A percentile compares a stretch with the other conserved stretches of the same genome.
Evolutionary conservation across 2,797 vertebrate genomes (phyloP).

Genomic region (Lophius americanus): DNA sequence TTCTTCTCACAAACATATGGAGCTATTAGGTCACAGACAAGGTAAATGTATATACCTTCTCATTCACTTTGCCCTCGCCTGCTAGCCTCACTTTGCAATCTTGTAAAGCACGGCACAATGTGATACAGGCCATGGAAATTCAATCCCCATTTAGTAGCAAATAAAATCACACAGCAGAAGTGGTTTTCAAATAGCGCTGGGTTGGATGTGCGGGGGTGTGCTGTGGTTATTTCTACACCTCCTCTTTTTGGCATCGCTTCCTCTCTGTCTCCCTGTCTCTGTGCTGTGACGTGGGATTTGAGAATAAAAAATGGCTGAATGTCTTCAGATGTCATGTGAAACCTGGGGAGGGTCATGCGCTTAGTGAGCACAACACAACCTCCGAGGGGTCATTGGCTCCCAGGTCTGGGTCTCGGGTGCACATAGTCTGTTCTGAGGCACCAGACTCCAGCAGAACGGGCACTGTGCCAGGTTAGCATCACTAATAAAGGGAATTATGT

Average conservation of each 20-base stretch:
- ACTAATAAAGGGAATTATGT: conserved; percentile 56
- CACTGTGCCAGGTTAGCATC: conserved; percentile 54
- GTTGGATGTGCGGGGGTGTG: conserved; percentile 62
- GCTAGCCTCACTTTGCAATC: conserved; percentile 78
- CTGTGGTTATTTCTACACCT: conserved; percentile 78
- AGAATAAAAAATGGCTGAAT: conserved; percentile 72
- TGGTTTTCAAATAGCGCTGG: conserved; percentile 81
- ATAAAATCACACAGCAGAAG: conserved; percentile 83
- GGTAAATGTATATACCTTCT: conserved; percentile 83
- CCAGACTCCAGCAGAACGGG: conserved; percentile 62
- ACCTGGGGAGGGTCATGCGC: conserved; percentile 74
- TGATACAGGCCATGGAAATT: conserved; percentile 84
- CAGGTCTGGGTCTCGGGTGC: conserved; percentile 52
- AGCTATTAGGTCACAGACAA: conserved; percentile 83
- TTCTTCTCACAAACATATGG: conserved; percentile 85
- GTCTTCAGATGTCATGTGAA: conserved; percentile 82
- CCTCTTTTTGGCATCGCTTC: conserved; percentile 71
- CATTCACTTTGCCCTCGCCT: conserved; percentile 68
- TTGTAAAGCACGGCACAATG: conserved; percentile 85
- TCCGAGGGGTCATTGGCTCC: conserved; percentile 48
- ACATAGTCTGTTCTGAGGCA: conserved; percentile 34
- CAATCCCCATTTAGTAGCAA: conserved; percentile 83
- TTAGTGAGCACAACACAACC: conserved; percentile 61
- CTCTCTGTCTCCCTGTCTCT: conserved; percentile 64
- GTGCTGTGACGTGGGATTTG: conserved; percentile 62